These are phyloP conservation scores for Phaenicophaeus curvirostris DNA, from an alignment of 2,797 vertebrate species.

Conservation along the genomic window DNA sequence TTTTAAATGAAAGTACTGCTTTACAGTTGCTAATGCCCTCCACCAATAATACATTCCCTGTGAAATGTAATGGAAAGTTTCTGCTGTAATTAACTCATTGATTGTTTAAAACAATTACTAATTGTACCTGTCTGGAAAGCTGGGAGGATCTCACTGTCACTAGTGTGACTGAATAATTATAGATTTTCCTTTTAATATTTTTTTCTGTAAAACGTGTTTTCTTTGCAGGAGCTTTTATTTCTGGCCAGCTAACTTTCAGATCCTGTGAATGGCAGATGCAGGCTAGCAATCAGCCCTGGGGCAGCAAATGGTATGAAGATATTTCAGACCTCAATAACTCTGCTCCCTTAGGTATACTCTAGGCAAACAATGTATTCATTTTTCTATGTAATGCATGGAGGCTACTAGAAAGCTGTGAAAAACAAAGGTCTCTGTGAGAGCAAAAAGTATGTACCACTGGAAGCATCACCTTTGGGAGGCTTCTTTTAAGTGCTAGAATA, in stretches of 20 bases:
- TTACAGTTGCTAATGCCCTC: not conserved
- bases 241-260: conserved; percentile 37
- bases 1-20: not conserved
- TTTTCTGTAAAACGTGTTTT: not conserved
- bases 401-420: not conserved
- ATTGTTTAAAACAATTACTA: conserved; percentile 56
- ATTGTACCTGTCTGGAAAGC: conserved; percentile 41
- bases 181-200: not conserved
- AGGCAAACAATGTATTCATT: not conserved
- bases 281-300: conserved; percentile 9
- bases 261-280: conserved; percentile 5
- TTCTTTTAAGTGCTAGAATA: not conserved
- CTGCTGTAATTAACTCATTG: conserved; percentile 50
- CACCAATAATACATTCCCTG: not conserved
- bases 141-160: conserved; percentile 39
- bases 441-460: not conserved
- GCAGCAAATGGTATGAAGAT: conserved; percentile 12
- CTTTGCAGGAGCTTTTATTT: conserved; percentile 48
- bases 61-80: conserved; percentile 33
- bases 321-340: conserved; percentile 37
- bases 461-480: not conserved
- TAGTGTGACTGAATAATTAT: conserved; percentile 28
- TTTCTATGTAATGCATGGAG: not conserved
- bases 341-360: not conserved
- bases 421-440: not conserved